These are phyloP conservation scores for Axinella damicornis DNA, from an alignment of 37 sponge, comb jelly and placozoan species.

Conservation along the genomic window DNA sequence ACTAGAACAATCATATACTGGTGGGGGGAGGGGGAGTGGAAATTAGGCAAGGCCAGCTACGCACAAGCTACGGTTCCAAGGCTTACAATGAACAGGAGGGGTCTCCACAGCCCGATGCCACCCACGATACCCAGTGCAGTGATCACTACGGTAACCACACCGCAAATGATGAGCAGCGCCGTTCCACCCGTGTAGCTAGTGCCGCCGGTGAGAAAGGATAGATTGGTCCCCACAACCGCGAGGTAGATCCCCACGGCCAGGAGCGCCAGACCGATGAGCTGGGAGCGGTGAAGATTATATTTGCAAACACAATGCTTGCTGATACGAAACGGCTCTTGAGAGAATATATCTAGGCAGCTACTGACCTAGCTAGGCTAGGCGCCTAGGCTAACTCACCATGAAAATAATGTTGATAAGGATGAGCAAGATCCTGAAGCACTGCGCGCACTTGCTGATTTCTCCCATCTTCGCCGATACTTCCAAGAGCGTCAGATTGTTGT, in stretches of 20 bases:
- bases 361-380: too few relatives aligned
- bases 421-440: background rate
- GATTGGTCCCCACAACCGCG: background rate
- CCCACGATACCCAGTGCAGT: constrained; percentile 47
- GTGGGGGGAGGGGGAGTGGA: too few relatives aligned
- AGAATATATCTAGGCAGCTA: too few relatives aligned
- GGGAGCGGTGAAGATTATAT: too few relatives aligned
- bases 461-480: background rate
- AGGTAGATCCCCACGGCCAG: constrained; percentile 30
- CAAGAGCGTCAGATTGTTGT: too few relatives aligned
- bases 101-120: constrained; percentile 34
- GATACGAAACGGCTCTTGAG: too few relatives aligned
- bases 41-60: too few relatives aligned
- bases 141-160: constrained; percentile 38
- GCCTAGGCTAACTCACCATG: constrained; percentile 42
- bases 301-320: too few relatives aligned
- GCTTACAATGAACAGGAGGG: constrained; percentile 59
- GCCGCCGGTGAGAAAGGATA: constrained; percentile 29
- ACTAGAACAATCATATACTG: constrained; percentile 63
- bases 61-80: too few relatives aligned
- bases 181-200: constrained; percentile 9
- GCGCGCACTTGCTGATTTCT: background rate
- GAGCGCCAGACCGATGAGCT: constrained; percentile 20
- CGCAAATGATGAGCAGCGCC: constrained; percentile 48
- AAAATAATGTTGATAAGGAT: constrained; percentile 52